Evolutionary conservation across 2,113 vertebrate species (phyloP).

Genomic region (Puffinus mauretanicus): DNA sequence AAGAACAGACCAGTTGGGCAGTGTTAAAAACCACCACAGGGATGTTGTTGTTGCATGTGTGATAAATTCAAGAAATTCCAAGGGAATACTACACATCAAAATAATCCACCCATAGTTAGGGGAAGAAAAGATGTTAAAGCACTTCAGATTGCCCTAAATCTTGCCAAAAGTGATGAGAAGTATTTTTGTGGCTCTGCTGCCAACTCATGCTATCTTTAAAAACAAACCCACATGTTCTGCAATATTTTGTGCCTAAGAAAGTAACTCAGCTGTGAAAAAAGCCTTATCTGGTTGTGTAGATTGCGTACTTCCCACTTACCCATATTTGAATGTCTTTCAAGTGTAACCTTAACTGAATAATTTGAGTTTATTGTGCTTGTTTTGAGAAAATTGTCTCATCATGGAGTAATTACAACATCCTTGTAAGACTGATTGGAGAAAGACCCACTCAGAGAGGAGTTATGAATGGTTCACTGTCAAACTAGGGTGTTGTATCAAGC

Average conservation of each 20-base stretch:
- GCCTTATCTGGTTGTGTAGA: not conserved
- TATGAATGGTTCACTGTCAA: not conserved
- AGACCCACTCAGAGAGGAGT: not conserved
- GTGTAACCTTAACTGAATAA: not conserved
- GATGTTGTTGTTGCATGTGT: not conserved
- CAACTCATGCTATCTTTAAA: constrained; percentile 7
- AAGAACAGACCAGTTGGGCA: not conserved
- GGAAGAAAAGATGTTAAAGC: not conserved
- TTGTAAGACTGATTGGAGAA: not conserved
- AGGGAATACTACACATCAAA: not conserved
- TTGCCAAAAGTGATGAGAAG: not conserved
- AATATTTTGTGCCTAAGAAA: constrained; percentile 16
- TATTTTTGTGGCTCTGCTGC: not conserved
- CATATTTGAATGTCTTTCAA: constrained; percentile 5
- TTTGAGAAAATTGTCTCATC: constrained; percentile 10
- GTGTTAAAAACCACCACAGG: not conserved
- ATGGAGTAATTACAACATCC: constrained; percentile 1
- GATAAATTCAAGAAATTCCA: not conserved
- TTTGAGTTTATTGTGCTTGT: constrained; percentile 12
- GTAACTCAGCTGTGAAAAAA: constrained; percentile 4
- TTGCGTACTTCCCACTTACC: not conserved
- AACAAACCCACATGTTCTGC: constrained; percentile 43
- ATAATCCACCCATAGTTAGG: not conserved
- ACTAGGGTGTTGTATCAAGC: not conserved
- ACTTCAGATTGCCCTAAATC: not conserved